Percentiles rank a stretch among this genome's conserved stretches.
Evolutionary conservation across 2,888 invertebrate genomes (phyloP).

Genomic region (Polydrusus tereticollis): DNA sequence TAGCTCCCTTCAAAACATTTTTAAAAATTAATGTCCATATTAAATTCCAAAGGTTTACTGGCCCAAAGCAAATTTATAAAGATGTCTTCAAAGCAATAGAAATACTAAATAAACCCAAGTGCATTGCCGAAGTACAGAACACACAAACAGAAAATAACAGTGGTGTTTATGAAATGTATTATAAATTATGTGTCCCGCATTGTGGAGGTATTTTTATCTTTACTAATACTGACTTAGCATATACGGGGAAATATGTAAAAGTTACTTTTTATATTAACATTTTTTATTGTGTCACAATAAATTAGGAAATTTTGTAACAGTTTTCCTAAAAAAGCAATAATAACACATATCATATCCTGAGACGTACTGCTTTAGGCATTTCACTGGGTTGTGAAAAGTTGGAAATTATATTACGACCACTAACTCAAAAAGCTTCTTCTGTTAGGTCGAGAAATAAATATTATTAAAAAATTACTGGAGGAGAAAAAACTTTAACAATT

Average conservation of each 20-base stretch:
- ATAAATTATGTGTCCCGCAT: conserved; percentile 61
- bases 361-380: no score
- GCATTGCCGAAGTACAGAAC: conserved; percentile 34
- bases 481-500: no score
- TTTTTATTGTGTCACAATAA: no score
- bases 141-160: conserved; percentile 39
- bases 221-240: conserved; percentile 20
- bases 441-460: no score
- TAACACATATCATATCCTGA: no score
- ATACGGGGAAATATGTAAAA: conserved; percentile 12
- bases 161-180: conserved; percentile 58
- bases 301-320: no score
- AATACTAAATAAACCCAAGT: conserved; percentile 30
- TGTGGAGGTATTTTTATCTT: conserved; percentile 58
- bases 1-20: conserved; percentile 27
- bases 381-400: no score
- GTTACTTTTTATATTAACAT: background rate
- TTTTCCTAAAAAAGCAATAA: no score
- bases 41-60: conserved; percentile 44
- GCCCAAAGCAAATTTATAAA: conserved; percentile 42
- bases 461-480: no score
- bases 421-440: no score
- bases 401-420: no score
- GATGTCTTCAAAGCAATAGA: conserved; percentile 46
- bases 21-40: conserved; percentile 42